Percentiles rank a stretch among this genome's conserved stretches.
Conservation (phyloP, 2,888 invertebrate species). For the Amaurobius ferox region DNA sequence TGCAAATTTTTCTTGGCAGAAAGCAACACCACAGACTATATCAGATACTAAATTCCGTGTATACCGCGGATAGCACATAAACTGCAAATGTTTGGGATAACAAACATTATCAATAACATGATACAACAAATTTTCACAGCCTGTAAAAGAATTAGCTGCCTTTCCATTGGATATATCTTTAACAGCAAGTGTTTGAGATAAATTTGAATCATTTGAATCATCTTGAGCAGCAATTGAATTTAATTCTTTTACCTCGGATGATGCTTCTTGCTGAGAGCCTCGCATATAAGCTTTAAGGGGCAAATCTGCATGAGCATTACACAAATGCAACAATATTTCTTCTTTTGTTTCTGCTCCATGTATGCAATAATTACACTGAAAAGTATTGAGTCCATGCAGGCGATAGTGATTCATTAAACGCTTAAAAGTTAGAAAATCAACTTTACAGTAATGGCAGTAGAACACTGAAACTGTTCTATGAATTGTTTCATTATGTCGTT, state of each 20-base stretch:
- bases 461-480: conserved; percentile 48
- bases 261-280: conserved; percentile 28
- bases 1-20: conserved; percentile 28
- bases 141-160: no score
- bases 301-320: conserved; percentile 39
- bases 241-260: conserved; percentile 3
- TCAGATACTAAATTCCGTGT: conserved; percentile 16
- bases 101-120: conserved; percentile 23
- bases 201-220: neutral
- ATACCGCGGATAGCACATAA: conserved; percentile 33
- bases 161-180: no score
- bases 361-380: conserved; percentile 60
- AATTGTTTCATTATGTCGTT: conserved; percentile 36
- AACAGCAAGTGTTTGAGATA: neutral
- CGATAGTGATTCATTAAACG: conserved; percentile 51
- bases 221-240: neutral
- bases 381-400: conserved; percentile 56
- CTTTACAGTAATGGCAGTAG: conserved; percentile 59
- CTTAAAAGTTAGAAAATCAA: conserved; percentile 50
- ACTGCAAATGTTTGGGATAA: neutral
- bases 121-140: neutral
- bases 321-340: conserved; percentile 59
- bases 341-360: conserved; percentile 62
- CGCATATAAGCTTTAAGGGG: conserved; percentile 53
- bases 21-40: conserved; percentile 45